Base-by-base conservation (phyloP, 1,140 invertebrate genomes). In the Cotesia vestalis region DNA sequence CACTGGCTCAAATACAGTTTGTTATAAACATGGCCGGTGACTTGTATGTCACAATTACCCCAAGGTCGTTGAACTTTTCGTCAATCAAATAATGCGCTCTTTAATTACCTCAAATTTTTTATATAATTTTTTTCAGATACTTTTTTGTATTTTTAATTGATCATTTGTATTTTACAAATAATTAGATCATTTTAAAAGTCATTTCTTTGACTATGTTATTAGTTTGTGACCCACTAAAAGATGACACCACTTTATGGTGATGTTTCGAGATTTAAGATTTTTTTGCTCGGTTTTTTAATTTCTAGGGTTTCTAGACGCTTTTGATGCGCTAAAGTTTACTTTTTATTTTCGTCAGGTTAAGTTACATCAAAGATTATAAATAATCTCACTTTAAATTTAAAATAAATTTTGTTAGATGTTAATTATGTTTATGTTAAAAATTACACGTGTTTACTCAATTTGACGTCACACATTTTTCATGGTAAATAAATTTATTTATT, bases 21-120 rank as follows among this genome's bases (percentile, higher is more conserved):
- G 77, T 72, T 81, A 84, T 84, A 85, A 85, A 85, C 84, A 85
- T 85, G 83, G 83, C 84, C 81, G 84, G 81, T 79, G 78, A 71
- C 64, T 71, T 17, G 46, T 27, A 27, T 83, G 82, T 84, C 83
- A 85, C 82, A 46, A 72, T 81, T 77, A 76, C 69, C 66, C 51
- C 74, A 73, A 68, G 83, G 82, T 83, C 82, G 83, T 84, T 84
- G 83, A 85, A 84, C 82, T 76, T 79, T 81, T 76, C 66, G 27
- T 60, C 14, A 46, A 9, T 36, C 2, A 46, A 46, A 4, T 17
- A 27, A 12, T 34, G 11, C 34, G 2, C 17, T 9, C 0, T 46
- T 6, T 6, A 46, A 8, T 5, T 3, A n/a, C 14, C 4, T 61
- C 8, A 2, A 27, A 61, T 27, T 35, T 35, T 27, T 35, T 11